Evolutionary conservation across 2,113 vertebrate species (phyloP), one percentile per base, ranked within the genome.

Genomic region (Steatornis caripensis): DNA sequence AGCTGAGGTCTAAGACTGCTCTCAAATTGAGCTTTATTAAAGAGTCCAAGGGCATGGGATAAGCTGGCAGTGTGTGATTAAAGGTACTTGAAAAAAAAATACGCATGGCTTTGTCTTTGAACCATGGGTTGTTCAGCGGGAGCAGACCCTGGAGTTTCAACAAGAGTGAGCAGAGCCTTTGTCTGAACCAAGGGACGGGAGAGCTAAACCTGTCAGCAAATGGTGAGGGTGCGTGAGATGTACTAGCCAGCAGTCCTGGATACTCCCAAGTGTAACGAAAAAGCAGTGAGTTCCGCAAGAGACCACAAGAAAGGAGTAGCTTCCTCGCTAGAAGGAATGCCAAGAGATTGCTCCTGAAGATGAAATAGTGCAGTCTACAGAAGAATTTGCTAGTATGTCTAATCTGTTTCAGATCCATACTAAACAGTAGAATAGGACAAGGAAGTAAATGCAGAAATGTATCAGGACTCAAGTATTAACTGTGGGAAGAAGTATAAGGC

Each of bases 111-210:
- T 6, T 53, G 17, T 58, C 60, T 84, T 74, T 79, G 70, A 79
- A 23, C 29, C 15, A 27, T 2, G 17, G 30, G 21, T 13, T 69
- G 24, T 9, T 37, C 23, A 8, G n/a, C 8, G 29, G 57, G 46
- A 84, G 19, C 26, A 77, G 29, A 54, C 1, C 18, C 36, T 26
- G 14, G 4, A 43, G 2, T 32, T 36, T 24, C 36, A 55, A 3
- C 20, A 48, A 23, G n/a, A 41, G 5, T 1, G 10, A 60, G 3
- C 11, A 5, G 27, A 85, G 12, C 12, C 24, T 54, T 18, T 45
- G 23, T 7, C 18, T 43, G 51, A 22, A 24, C 6, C 0, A 0
- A 36, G 57, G 34, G 24, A 45, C 11, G 30, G 36, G 5, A 49
- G 48, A 62, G 34, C 43, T 37, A 11, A 6, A 5, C 3, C 4